A percentile compares a stretch with the other conserved stretches of the same genome.
phyloP scores from a whole-genome alignment of 2,888 invertebrate species.

The Oscheius onirici region DNA sequence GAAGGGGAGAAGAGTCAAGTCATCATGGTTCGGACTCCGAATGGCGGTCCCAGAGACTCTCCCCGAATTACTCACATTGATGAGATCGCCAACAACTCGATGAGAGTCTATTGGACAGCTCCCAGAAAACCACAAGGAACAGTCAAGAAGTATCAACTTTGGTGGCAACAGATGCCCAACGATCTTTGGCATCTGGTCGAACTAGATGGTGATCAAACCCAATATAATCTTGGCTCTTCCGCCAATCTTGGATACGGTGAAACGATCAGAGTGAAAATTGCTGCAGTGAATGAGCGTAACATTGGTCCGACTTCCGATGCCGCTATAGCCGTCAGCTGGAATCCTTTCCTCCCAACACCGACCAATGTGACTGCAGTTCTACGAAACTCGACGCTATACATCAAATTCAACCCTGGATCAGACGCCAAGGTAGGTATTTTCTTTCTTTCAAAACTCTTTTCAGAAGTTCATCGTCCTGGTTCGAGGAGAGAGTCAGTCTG shows the following conservation, averaged over 20 bases:
- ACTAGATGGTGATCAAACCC: background rate
- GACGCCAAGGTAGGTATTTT: slow-evolving; percentile 8
- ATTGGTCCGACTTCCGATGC: slow-evolving; percentile 36
- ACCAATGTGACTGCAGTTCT: slow-evolving; percentile 7
- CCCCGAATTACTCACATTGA: slow-evolving; percentile 2
- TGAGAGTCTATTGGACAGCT: slow-evolving; percentile 20
- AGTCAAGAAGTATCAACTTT: slow-evolving; percentile 18
- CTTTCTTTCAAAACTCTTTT: background rate
- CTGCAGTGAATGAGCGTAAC: slow-evolving; percentile 41
- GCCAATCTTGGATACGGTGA: slow-evolving; percentile 30
- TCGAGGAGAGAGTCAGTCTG: background rate
- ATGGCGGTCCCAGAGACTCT: slow-evolving; percentile 35
- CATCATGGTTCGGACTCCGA: slow-evolving; percentile 45
- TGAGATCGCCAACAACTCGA: slow-evolving; percentile 1
- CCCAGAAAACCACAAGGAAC: slow-evolving; percentile 19
- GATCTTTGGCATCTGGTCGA: slow-evolving; percentile 7
- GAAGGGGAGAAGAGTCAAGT: slow-evolving; percentile 47
- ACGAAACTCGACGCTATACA: slow-evolving; percentile 15
- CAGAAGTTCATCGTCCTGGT: slow-evolving; percentile 13
- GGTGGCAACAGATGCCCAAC: background rate
- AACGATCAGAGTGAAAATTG: slow-evolving; percentile 41
- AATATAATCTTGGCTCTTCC: background rate
- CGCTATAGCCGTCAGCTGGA: background rate
- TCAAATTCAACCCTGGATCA: slow-evolving; percentile 4
- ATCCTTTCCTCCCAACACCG: slow-evolving; percentile 16